Conservation (phyloP, 2,113 vertebrate species). For the Etia nguti region DNA sequence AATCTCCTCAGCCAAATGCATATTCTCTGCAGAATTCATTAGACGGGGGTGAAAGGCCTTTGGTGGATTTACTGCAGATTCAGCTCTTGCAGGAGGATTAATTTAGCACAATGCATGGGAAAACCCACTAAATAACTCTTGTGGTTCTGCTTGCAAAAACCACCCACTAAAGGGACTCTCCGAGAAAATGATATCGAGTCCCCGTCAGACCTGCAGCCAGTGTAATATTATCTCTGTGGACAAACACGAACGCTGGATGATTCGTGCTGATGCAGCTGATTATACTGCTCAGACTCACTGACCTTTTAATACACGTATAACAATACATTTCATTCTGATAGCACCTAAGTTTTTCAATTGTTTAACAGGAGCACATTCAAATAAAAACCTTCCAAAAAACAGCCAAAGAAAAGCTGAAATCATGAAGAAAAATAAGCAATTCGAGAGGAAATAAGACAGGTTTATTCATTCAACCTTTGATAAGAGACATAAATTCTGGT, state of each 20-base stretch:
- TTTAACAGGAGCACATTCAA: neutral
- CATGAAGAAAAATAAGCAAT: neutral
- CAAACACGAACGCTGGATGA: neutral
- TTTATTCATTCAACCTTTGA: neutral
- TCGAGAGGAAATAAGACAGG: neutral
- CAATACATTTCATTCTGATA: neutral
- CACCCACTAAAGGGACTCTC: neutral
- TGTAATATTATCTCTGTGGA: neutral
- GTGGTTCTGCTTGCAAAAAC: neutral
- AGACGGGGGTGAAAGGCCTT: neutral
- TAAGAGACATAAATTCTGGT: neutral
- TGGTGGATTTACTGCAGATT: slow-evolving; percentile 3
- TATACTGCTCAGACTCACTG: neutral
- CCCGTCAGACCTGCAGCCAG: neutral
- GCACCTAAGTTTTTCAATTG: neutral
- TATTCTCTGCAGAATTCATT: neutral
- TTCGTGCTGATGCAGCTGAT: neutral
- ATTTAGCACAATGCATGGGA: neutral
- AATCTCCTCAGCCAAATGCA: neutral
- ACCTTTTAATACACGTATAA: neutral
- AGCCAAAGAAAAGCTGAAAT: neutral
- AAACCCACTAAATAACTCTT: neutral
- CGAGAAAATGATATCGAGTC: neutral
- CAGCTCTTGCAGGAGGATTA: slow-evolving; percentile 6
- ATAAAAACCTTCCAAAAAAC: neutral